phyloP scores from a whole-genome alignment of 2,113 vertebrate species.

The Rattus norvegicus region DNA sequence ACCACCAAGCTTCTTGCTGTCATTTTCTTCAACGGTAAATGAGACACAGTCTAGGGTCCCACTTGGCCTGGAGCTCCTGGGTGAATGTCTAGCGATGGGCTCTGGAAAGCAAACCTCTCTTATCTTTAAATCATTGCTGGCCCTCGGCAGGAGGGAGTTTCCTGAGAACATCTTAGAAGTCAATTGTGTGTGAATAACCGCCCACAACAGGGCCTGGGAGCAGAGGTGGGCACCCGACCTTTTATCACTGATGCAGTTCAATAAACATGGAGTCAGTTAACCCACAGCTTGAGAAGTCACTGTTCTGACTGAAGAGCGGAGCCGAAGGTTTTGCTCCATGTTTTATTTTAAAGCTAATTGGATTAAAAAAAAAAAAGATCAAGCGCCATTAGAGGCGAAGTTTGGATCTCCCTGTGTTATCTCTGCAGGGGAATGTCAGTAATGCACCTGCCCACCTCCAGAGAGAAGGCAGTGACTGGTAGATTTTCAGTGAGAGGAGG shows the following conservation, averaged over 20 bases:
- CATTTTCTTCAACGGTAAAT: slow-evolving; percentile 26
- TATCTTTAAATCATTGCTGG: slow-evolving; percentile 65
- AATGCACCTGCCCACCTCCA: background rate
- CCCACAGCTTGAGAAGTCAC: slow-evolving; percentile 50
- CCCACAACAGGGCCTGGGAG: slow-evolving; percentile 52
- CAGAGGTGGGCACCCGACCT: slow-evolving; percentile 65
- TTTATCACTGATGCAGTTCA: slow-evolving; percentile 72
- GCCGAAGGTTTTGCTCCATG: slow-evolving; percentile 61
- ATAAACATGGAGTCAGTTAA: slow-evolving; percentile 55
- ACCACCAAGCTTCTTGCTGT: background rate
- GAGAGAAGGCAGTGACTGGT: slow-evolving; percentile 16
- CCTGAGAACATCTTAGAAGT: slow-evolving; percentile 68
- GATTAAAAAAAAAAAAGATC: slow-evolving; percentile 55
- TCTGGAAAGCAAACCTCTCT: slow-evolving; percentile 45
- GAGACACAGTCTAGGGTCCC: background rate
- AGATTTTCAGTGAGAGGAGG: slow-evolving; percentile 33
- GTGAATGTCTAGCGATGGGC: slow-evolving; percentile 48
- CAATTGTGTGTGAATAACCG: slow-evolving; percentile 73
- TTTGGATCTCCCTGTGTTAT: slow-evolving; percentile 26
- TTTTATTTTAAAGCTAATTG: slow-evolving; percentile 72
- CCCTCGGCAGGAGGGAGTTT: slow-evolving; percentile 60
- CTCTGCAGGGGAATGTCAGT: background rate
- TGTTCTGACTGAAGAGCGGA: slow-evolving; percentile 44
- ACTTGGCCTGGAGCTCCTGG: background rate
- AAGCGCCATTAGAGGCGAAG: slow-evolving; percentile 65